Evolutionary conservation across 2,113 vertebrate genomes (phyloP).

Genomic region (Mustelus asterias): DNA sequence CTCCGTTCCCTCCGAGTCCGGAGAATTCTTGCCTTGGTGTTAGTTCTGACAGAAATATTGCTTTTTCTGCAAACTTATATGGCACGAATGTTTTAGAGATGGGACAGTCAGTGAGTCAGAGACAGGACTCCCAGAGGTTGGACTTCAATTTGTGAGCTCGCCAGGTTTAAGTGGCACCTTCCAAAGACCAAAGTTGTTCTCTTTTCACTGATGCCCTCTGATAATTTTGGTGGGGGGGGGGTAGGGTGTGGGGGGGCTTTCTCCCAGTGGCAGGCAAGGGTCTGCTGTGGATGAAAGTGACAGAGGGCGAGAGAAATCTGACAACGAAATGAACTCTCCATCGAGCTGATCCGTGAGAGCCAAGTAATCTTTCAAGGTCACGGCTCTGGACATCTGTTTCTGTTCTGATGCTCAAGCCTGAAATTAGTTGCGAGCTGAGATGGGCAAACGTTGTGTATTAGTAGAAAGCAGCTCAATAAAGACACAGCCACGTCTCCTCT

Average conservation of each 20-base stretch:
- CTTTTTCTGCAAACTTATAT: not conserved
- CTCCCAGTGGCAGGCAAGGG: not conserved
- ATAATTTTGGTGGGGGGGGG: not conserved
- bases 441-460: not conserved
- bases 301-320: not conserved
- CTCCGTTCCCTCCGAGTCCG: too few species aligned
- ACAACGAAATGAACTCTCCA: not conserved
- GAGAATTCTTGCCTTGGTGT: not conserved
- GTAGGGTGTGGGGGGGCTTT: not conserved
- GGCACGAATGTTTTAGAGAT: not conserved
- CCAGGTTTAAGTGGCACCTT: not conserved
- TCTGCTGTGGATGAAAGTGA: not conserved
- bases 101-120: not conserved
- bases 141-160: not conserved
- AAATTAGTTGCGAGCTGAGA: not conserved
- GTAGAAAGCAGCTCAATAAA: constrained; percentile 4
- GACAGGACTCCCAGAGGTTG: not conserved
- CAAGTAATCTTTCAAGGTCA: not conserved
- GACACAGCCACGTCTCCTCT: not conserved
- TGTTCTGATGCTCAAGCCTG: not conserved
- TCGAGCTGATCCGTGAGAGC: not conserved
- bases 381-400: not conserved
- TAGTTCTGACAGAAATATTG: not conserved
- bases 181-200: not conserved
- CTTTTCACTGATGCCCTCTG: not conserved